Evolutionary conservation across 1,140 invertebrate species (phyloP), one percentile per base, ranked within the genome.

Genomic region (Pteromalus puparum): DNA sequence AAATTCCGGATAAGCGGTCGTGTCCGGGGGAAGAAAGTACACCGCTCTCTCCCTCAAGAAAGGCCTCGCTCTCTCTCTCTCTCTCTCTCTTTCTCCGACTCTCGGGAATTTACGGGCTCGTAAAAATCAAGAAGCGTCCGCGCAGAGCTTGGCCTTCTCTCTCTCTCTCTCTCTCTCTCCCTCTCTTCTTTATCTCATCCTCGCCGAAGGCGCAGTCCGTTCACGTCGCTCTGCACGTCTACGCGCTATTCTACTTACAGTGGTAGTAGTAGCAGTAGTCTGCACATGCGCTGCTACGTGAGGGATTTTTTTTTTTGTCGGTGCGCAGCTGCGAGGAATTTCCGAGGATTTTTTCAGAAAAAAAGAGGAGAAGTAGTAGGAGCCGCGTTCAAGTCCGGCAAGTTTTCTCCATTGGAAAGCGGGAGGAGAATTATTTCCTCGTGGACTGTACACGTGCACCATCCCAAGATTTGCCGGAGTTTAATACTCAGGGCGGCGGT

Each of bases 41-140:
- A 83, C 73, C 46, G 75, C 78, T 87, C 85, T 68, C 53, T 68
- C 46, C 53, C 48, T 28, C 79, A 61, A 30, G 67, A 53, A 48
- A 42, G 24, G 75, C 75, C 30, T 34, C 30, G 3, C 30, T 34
- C 30, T 34, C 30, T 34, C 30, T 34, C 30, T 34, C 30, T 2
- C 30, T 30, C 30, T 30, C 30, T 30, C 30, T 30, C 30, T 30
- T 5, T 2, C 30, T 68, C 38, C 24, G n/a, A 42, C 75, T 84
- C 82, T 61, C 34, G 68, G 89, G 90, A 93, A 93, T 93, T 93
- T 93, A 93, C 92, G 91, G 86, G 90, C 90, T 91, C 92, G 90
- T 93, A 93, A 93, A 93, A 93, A 93, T 93, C 92, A 93, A 92
- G 92, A 91, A 93, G 89, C 92, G 88, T 91, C 91, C 86, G 88